Evolutionary conservation across 2,888 invertebrate species (phyloP), one percentile per base, ranked within the genome.

Genomic region (Dryobota labecula): DNA sequence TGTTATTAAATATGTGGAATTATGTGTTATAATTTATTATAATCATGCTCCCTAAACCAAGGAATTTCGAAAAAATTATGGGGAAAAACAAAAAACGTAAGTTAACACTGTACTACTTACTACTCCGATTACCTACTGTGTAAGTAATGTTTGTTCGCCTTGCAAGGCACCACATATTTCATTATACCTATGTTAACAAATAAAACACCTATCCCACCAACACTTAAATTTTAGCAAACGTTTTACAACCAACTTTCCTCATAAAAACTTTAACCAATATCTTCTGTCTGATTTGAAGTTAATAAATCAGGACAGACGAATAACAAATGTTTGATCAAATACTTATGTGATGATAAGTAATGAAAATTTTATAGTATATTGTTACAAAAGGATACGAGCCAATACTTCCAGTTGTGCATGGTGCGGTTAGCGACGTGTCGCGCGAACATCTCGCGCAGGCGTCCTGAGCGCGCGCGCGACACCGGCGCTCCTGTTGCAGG

Each of bases 401-500:
- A 99, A 96, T 99, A 99, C 96, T 99, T 99, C 99, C 99, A 99
- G 95, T 99, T 99, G 89, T 98, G 98, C 91, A 98, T 96, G 27
- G 99, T 99, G 75, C 99, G 96, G 86, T 96, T 97, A 84, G 98
- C 97, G 58, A 99, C 98, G 95, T 99, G 99, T 45, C 98, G 97
- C 85, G 98, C 98, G 94, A 99, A 99, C 97, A 99, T 98, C 94
- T 99, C 99, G 86, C 98, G 98, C 97, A 99, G 98, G 90, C 98
- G 98, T 89, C 98, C 98, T 49, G 98, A 98, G 86, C 98, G 97
- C 89, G 98, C 98, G 83, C 99, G 97, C 27, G 98, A 98, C 78
- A 99, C 98, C 5, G 99, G 99, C 75, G 98, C 99, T 76, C 99
- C 99, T 80, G 99, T 99, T 70, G 99, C 99, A 62, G 99, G 99